These are phyloP conservation scores for Rotaria socialis DNA, from an alignment of 2,888 invertebrate species.

Conservation along the genomic window DNA sequence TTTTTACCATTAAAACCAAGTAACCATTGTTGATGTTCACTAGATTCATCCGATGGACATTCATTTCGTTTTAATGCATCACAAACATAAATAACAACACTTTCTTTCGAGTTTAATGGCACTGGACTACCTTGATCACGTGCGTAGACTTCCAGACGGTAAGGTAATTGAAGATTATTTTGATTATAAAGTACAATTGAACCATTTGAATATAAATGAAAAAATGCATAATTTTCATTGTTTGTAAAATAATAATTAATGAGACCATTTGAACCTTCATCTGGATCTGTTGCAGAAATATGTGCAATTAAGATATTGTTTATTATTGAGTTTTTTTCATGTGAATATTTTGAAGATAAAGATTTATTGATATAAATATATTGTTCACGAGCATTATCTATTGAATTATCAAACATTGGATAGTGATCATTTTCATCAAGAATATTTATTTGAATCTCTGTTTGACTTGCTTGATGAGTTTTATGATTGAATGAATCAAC, in stretches of 20 bases:
- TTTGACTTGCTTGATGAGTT: slow-evolving; percentile 8
- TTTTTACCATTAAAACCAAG: not conserved
- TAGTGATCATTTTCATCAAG: slow-evolving; percentile 29
- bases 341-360: not conserved
- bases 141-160: slow-evolving; percentile 18
- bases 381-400: slow-evolving; percentile 5
- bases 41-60: not conserved
- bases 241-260: slow-evolving; percentile 64
- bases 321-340: not conserved
- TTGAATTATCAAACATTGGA: slow-evolving; percentile 26
- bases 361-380: not conserved
- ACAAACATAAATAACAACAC: slow-evolving; percentile 16
- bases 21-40: not conserved
- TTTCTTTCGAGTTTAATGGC: not conserved
- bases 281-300: slow-evolving; percentile 66
- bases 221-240: not conserved
- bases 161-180: slow-evolving; percentile 13
- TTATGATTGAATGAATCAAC: not conserved
- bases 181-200: slow-evolving; percentile 28
- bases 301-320: not conserved
- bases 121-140: slow-evolving; percentile 18
- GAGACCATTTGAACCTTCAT: slow-evolving; percentile 64
- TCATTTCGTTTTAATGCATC: not conserved
- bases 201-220: slow-evolving; percentile 35
- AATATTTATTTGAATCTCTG: not conserved